These are phyloP conservation scores for Harpegnathos saltator DNA, from an alignment of 1,140 invertebrate genomes.

Conservation along the genomic window DNA sequence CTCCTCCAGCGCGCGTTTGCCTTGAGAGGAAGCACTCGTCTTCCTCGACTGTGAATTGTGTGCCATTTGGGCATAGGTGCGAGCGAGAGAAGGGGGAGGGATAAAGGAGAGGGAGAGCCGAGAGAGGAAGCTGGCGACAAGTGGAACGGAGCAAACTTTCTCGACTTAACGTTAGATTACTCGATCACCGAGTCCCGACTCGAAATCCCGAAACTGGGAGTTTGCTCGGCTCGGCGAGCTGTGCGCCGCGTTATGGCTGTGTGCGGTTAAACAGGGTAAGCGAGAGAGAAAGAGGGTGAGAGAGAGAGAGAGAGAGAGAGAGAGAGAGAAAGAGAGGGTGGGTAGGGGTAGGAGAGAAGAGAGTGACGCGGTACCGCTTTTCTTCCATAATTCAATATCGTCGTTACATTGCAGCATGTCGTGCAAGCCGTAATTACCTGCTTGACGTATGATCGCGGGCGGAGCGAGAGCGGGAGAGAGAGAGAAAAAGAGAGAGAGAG, in stretches of 20 bases:
- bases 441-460: slow-evolving; percentile 52
- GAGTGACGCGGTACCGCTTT: too few species aligned
- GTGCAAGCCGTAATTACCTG: slow-evolving; percentile 52
- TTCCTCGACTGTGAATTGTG: slow-evolving; percentile 3
- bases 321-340: too few species aligned
- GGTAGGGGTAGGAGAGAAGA: too few species aligned
- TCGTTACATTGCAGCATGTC: slow-evolving; percentile 11
- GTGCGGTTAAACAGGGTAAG: too few species aligned
- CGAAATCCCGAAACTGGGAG: too few species aligned
- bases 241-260: too few species aligned
- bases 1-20: background rate
- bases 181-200: too few species aligned
- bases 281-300: too few species aligned
- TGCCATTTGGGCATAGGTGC: background rate
- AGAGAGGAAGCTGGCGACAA: background rate
- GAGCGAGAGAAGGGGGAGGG: background rate
- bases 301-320: too few species aligned
- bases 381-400: background rate
- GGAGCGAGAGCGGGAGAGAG: background rate
- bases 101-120: background rate
- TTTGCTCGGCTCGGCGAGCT: too few species aligned
- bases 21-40: background rate
- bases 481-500: too few species aligned
- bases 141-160: background rate
- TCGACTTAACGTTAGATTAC: background rate